Evolutionary conservation across 2,113 vertebrate genomes (phyloP), one percentile per base, ranked within the genome.

Genomic region (Corapipo altera): DNA sequence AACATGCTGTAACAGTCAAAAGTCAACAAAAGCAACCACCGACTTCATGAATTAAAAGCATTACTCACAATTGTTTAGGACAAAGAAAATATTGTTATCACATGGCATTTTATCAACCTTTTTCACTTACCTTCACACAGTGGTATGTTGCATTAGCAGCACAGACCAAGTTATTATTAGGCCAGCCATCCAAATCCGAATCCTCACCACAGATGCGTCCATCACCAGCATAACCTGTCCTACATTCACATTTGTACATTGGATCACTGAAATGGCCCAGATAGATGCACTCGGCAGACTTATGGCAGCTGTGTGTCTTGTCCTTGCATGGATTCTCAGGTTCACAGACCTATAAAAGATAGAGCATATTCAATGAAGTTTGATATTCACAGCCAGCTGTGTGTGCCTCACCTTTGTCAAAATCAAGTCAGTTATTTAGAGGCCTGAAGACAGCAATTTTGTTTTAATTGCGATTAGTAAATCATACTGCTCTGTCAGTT

Each of bases 161-260:
- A 76, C 99, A 99, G 93, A 99, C 98, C 74, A 99, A 98, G 95
- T 99, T 99, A 55, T 98, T 98, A 96, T 99, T 99, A 88, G 99
- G 99, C 99, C 99, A 99, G 44, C 99, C 99, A 44, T 99, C 99
- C 97, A 99, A 98, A 96, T 99, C 99, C 0, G 99, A 99, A 97
- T 99, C 99, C 93, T 99, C 99, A 23, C 99, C 99, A 22, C 99
- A 99, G 92, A 99, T 98, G 93, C 97, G 98, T 51, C 99, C 99
- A 26, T 99, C 99, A 0, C 99, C 99, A 9, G 99, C 99, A 15
- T 99, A 99, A 57, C 99, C 99, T 1, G 98, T 99, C 81, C 98
- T 98, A 88, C 99, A 99, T 91, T 99, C 99, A 41, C 99, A 99
- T 94, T 99, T 99, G 98, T 98, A 99, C 98, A 99, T 98, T 14